Conservation (phyloP, 2,113 vertebrate genomes). For the Misgurnus mizolepis region DNA sequence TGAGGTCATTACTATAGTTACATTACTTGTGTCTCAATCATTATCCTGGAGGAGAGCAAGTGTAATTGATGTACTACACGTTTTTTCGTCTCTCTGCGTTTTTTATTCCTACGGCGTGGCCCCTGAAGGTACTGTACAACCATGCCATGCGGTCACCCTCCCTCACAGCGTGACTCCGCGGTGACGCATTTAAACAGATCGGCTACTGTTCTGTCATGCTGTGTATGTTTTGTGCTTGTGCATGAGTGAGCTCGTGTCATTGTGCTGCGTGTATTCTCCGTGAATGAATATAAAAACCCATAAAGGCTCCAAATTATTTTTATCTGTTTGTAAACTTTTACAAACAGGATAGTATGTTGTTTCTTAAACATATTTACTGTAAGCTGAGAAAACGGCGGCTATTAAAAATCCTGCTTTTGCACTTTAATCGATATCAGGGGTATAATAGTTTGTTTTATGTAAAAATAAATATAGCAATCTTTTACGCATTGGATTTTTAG, state of each 20-base stretch:
- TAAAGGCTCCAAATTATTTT: too few relatives aligned
- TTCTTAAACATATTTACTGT: not conserved
- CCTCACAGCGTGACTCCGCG: constrained; percentile 20
- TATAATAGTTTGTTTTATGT: not conserved
- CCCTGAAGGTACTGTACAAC: not conserved
- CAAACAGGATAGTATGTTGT: too few relatives aligned
- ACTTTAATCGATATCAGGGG: not conserved
- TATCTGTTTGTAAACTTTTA: too few relatives aligned
- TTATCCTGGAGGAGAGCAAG: constrained; percentile 28
- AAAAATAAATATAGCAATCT: not conserved
- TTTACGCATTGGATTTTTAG: not conserved
- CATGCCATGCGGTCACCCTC: not conserved
- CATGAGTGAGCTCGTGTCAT: too few relatives aligned
- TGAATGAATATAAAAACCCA: too few relatives aligned
- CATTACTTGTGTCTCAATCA: constrained; percentile 35
- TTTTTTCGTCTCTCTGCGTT: constrained; percentile 1
- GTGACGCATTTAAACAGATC: constrained; percentile 2
- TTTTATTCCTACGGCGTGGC: not conserved
- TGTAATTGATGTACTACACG: constrained; percentile 19
- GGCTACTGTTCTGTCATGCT: not conserved
- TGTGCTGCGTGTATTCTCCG: not conserved
- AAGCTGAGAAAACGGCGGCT: not conserved
- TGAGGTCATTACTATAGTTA: constrained; percentile 25
- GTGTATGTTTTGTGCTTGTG: not conserved
- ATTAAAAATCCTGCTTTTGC: not conserved